Evolutionary conservation across 2,113 vertebrate genomes (phyloP).

Genomic region (Cyprinus carpio): DNA sequence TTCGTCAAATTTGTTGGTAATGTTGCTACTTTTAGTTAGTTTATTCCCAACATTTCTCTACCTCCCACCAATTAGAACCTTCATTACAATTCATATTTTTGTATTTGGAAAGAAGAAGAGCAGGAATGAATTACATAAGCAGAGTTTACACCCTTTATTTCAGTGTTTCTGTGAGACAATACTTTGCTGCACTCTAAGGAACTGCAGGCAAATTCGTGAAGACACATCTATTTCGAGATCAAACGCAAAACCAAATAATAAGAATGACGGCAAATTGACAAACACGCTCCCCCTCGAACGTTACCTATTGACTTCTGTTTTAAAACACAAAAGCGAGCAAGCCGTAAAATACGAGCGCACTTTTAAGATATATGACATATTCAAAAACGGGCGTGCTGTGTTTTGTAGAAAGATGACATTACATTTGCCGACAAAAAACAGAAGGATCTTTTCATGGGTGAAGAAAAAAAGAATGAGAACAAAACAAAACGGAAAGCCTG

Average conservation of each 20-base stretch:
- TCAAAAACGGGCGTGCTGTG: conserved; percentile 68
- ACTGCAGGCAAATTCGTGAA: conserved; percentile 68
- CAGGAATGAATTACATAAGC: conserved; percentile 33
- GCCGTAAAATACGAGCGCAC: conserved; percentile 66
- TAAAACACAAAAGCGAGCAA: conserved; percentile 70
- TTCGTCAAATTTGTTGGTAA: neutral
- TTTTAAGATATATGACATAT: conserved; percentile 68
- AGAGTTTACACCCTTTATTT: conserved; percentile 18
- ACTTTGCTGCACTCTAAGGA: conserved; percentile 58
- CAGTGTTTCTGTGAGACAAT: conserved; percentile 29
- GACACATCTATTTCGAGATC: conserved; percentile 72
- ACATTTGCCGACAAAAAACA: conserved; percentile 64
- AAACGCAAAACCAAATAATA: conserved; percentile 71
- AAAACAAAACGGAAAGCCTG: conserved; percentile 19
- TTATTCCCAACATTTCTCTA: neutral
- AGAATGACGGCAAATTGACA: conserved; percentile 72
- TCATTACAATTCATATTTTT: conserved; percentile 14
- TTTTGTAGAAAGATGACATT: conserved; percentile 72
- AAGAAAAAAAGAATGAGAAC: conserved; percentile 37
- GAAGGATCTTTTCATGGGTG: conserved; percentile 56
- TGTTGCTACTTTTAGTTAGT: neutral
- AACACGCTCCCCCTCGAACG: conserved; percentile 69
- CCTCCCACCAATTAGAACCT: neutral
- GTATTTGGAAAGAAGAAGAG: conserved; percentile 7
- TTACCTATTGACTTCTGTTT: conserved; percentile 72